phyloP scores from a whole-genome alignment of 2,888 invertebrate genomes.

The Lymantria dispar region DNA sequence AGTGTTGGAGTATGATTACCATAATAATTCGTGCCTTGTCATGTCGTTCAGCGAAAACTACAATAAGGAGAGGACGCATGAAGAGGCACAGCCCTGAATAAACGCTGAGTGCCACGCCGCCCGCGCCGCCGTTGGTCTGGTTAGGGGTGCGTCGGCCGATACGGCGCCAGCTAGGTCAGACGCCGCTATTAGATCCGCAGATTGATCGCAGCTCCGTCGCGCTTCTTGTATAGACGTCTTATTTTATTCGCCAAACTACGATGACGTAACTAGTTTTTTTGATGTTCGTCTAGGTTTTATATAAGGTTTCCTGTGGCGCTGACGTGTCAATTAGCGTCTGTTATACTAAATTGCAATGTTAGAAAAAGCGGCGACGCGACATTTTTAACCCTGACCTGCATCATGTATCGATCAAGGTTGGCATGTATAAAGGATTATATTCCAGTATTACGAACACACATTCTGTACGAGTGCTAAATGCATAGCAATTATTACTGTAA shows the following conservation, averaged over 20 bases:
- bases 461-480: too few species aligned
- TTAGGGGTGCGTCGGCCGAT: slow-evolving; percentile 56
- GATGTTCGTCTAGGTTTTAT: slow-evolving; percentile 46
- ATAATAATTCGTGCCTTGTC: slow-evolving; percentile 47
- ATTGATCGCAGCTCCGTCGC: slow-evolving; percentile 71
- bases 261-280: slow-evolving; percentile 36
- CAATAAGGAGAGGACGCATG: slow-evolving; percentile 30
- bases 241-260: slow-evolving; percentile 43
- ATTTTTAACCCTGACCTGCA: slow-evolving; percentile 33
- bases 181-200: slow-evolving; percentile 67
- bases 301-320: slow-evolving; percentile 55
- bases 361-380: slow-evolving; percentile 24
- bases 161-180: slow-evolving; percentile 74
- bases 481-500: too few species aligned
- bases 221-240: slow-evolving; percentile 49
- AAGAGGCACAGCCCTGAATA: slow-evolving; percentile 37
- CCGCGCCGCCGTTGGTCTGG: slow-evolving; percentile 33
- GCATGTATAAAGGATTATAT: slow-evolving; percentile 30
- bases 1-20: slow-evolving; percentile 34
- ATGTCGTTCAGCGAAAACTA: slow-evolving; percentile 30
- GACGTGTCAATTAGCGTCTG: slow-evolving; percentile 42
- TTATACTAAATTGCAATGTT: slow-evolving; percentile 18
- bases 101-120: slow-evolving; percentile 38
- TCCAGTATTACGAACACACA: background rate
- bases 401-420: slow-evolving; percentile 27